Base-by-base conservation (phyloP, 2,113 vertebrate genomes). In the Cercopithecus mona region DNA sequence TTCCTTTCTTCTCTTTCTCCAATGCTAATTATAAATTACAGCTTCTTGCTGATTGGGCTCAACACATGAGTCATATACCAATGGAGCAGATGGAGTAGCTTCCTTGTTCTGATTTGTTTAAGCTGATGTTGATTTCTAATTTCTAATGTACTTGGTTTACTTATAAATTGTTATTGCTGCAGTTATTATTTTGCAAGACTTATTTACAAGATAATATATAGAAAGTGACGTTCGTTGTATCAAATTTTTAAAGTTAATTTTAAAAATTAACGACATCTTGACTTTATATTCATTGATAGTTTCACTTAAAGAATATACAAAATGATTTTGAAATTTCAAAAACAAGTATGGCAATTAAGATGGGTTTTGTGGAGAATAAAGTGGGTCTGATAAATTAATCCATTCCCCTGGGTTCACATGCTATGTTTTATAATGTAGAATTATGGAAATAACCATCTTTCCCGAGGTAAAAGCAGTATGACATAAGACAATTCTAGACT, bases 321-420 rank as follows among this genome's bases (percentile, higher is more conserved):
- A 94, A 83, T 94, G 10, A 87, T 68, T 86, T 83, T 79, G 25
- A 80, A 80, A 68, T 95, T 88, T 94, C 32, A 82, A 25, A 88
- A 90, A 50, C 13, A 40, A 66, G 8, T 68, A 17, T 93, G 52
- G 2, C 30, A 91, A 32, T 59, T 59, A 52, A 45, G 52, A 83
- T 83, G 45, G 66, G 1, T 73, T 94, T 86, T 73, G 14, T 75
- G 43, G 61, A 55, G 20, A 75, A 88, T 84, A 48, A 80, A 12
- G 4, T 55, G 1, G 8, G 0, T 94, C 38, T 78, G n/a, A 55
- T 87, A 90, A 78, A 43, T 81, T 93, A 82, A 50, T 80, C 16
- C 23, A 50, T 86, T 91, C 20, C 14, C 86, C 50, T 90, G 35
- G 6, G 32, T 6, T 90, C 35, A 32, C 13, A 76, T 82, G 64